These are phyloP conservation scores for Dallia pectoralis DNA, from an alignment of 2,797 vertebrate species.

Conservation along the genomic window DNA sequence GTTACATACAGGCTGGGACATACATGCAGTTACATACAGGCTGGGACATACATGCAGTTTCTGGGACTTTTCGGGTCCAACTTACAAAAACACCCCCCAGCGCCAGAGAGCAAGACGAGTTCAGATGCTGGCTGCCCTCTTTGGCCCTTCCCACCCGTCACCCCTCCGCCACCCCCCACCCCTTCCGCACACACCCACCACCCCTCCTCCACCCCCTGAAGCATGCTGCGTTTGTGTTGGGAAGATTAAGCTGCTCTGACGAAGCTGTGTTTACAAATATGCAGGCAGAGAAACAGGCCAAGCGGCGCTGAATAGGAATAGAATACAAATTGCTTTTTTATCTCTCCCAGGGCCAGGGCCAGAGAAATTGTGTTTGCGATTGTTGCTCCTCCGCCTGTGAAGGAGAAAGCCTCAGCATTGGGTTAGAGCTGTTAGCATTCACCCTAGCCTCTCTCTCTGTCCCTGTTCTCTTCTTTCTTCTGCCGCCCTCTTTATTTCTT, in stretches of 20 bases:
- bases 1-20: neutral
- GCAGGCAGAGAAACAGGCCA: slow-evolving; percentile 81
- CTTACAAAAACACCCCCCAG: slow-evolving; percentile 33
- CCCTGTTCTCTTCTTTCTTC: slow-evolving; percentile 5
- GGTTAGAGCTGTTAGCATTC: slow-evolving; percentile 80
- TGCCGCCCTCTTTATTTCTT: slow-evolving; percentile 11
- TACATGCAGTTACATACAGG: neutral
- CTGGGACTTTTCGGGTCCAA: slow-evolving; percentile 35
- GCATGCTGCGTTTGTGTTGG: slow-evolving; percentile 74
- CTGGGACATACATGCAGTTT: slow-evolving; percentile 13
- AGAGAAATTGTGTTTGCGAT: slow-evolving; percentile 83
- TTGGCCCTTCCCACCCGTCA: slow-evolving; percentile 2
- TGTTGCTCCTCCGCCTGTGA: slow-evolving; percentile 81
- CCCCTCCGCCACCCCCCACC: slow-evolving; percentile 38
- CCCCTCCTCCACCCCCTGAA: slow-evolving; percentile 47
- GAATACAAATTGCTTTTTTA: slow-evolving; percentile 86
- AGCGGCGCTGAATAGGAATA: slow-evolving; percentile 80
- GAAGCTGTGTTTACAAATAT: slow-evolving; percentile 84
- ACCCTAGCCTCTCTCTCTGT: slow-evolving; percentile 58
- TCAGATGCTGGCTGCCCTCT: slow-evolving; percentile 40
- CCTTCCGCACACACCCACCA: slow-evolving; percentile 42
- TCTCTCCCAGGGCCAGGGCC: slow-evolving; percentile 78
- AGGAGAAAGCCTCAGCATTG: slow-evolving; percentile 77
- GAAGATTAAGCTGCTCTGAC: slow-evolving; percentile 84
- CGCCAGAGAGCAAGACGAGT: slow-evolving; percentile 45